Base-by-base conservation (phyloP, 1,140 invertebrate species). In the Conus betulinus region DNA sequence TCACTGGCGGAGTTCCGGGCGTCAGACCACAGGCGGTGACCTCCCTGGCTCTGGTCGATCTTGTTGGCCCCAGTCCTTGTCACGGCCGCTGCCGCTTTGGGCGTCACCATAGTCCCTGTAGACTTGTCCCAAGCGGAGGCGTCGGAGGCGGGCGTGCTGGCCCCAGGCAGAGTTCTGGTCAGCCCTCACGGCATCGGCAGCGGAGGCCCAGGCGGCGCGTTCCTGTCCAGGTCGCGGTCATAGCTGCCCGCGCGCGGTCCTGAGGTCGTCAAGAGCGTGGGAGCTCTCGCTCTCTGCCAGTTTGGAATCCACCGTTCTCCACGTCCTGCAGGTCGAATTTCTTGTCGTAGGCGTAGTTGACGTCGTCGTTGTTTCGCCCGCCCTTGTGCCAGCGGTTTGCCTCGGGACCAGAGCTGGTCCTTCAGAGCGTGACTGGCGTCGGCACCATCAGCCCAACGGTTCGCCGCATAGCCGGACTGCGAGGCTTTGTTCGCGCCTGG, bases 31-130 rank as follows among this genome's bases (percentile, higher is more conserved):
- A 76, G 71, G 17, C 84, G 74, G 88, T 85, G 79, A 20, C 13
- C 83, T 23, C 82, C 84, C 78, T 89, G 83, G 84, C 84, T 85
- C 39, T 20, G 39, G 84, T 89, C 88, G 4, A 89, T 52, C 84
- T 89, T 89, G 74, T 89, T 84, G 71, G 88, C 67, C 52, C 52
- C 39, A 85, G 78, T 89, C 88, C 84, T 86, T 89, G 88, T 85
- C 57, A 55, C 55, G 52, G 13, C 88, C 88, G 78, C 86, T 89
- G 84, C 84, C 84, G 17, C 27, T 53, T n/a, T 74, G 3, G 39
- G 74, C 71, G 74, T 57, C 81, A 84, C 23, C 55, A 74, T 39
- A 15, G 71, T 85, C 71, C 27, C 84, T 84, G 57, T 27, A 71
- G 57, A 89, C 71, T 89, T 89, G 88, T 89, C 88, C 81, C 67